Evolutionary conservation across 2,888 invertebrate species (phyloP).

Genomic region (Trachelus stipa): DNA sequence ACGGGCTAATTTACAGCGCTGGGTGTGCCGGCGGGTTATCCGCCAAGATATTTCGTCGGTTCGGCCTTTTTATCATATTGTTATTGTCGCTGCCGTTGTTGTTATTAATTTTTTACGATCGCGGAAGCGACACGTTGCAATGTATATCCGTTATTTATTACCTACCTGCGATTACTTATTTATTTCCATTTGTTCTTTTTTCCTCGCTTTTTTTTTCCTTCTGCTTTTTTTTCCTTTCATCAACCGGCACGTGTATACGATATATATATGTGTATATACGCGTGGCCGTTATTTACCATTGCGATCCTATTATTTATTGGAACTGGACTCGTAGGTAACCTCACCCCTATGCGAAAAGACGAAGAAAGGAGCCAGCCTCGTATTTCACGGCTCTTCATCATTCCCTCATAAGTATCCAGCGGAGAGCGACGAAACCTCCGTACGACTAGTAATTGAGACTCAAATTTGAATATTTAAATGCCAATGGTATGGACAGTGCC

Average conservation of each 20-base stretch:
- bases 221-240: not conserved
- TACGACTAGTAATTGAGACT: not conserved
- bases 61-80: conserved; percentile 36
- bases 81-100: conserved; percentile 15
- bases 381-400: not conserved
- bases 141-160: conserved; percentile 19
- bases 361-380: not conserved
- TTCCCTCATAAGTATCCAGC: not conserved
- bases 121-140: conserved; percentile 23
- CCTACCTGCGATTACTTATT: conserved; percentile 7
- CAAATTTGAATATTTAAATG: not conserved
- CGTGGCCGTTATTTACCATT: conserved; percentile 4
- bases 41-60: conserved; percentile 20
- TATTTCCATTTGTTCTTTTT: not conserved
- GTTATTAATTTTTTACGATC: conserved; percentile 24
- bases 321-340: not conserved
- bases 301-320: conserved; percentile 6
- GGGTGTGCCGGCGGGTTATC: conserved; percentile 47
- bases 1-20: conserved; percentile 61
- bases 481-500: not conserved
- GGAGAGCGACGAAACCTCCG: not conserved
- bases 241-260: not conserved
- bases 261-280: not conserved
- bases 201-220: not conserved
- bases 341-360: not conserved